Evolutionary conservation across 2,113 vertebrate genomes (phyloP).

Genomic region (Alouatta palliata): DNA sequence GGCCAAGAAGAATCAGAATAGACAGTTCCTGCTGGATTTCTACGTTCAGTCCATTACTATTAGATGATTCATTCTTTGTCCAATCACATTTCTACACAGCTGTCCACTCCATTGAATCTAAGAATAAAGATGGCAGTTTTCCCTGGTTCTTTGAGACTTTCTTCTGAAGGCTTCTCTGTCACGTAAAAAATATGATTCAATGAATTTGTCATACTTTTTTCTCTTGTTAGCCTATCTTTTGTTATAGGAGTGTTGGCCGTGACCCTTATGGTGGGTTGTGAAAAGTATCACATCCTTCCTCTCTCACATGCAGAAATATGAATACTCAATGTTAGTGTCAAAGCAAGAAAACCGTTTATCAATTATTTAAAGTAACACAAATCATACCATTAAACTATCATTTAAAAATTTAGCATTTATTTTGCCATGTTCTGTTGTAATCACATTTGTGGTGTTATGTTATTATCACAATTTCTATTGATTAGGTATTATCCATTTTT

Average conservation of each 20-base stretch:
- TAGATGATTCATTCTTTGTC: neutral
- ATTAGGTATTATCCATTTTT: neutral
- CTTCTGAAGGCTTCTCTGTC: neutral
- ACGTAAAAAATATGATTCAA: neutral
- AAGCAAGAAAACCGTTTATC: neutral
- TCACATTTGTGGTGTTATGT: neutral
- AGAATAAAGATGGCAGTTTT: neutral
- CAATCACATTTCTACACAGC: neutral
- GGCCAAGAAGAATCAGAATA: neutral
- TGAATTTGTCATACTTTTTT: neutral
- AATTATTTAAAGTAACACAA: neutral
- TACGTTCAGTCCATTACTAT: neutral
- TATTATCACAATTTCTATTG: neutral
- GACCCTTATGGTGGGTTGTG: neutral
- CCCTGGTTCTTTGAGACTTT: neutral
- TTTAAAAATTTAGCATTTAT: neutral
- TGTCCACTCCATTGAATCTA: neutral
- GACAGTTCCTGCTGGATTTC: neutral
- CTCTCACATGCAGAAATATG: neutral
- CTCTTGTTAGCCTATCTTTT: neutral
- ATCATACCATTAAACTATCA: neutral
- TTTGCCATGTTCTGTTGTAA: neutral
- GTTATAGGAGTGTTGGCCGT: neutral
- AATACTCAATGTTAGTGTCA: neutral
- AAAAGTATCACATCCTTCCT: neutral